These are phyloP conservation scores for Antitype chi DNA, from an alignment of 2,888 invertebrate species.

Conservation along the genomic window DNA sequence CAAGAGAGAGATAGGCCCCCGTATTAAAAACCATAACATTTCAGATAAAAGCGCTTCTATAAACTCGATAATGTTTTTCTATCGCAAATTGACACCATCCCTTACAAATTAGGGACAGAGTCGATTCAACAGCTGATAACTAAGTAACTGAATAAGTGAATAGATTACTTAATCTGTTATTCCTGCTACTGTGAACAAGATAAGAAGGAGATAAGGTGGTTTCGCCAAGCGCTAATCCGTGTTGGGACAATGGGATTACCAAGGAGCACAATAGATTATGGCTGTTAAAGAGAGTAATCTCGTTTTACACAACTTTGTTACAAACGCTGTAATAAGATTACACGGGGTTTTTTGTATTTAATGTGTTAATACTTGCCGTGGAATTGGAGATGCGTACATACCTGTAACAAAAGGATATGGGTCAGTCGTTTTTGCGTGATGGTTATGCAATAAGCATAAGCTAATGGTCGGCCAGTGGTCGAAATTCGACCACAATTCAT, in stretches of 20 bases:
- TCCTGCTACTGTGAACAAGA: conserved; percentile 67
- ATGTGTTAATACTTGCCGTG: conserved; percentile 64
- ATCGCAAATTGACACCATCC: conserved; percentile 67
- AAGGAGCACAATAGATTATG: conserved; percentile 80
- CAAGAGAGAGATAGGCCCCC: conserved; percentile 13
- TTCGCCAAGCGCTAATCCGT: conserved; percentile 75
- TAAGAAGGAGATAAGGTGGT: conserved; percentile 76
- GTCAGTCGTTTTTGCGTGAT: conserved; percentile 27
- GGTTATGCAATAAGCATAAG: conserved; percentile 1
- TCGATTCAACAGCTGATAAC: conserved; percentile 61
- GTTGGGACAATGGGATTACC: conserved; percentile 84
- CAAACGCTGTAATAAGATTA: conserved; percentile 85
- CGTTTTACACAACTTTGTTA: conserved; percentile 79
- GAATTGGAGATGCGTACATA: conserved; percentile 76
- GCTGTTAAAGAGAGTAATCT: conserved; percentile 79
- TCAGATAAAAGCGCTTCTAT: conserved; percentile 49
- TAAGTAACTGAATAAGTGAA: conserved; percentile 62
- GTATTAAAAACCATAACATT: conserved; percentile 29
- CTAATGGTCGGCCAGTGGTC: not conserved
- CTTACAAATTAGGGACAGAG: conserved; percentile 61
- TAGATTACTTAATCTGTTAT: conserved; percentile 68
- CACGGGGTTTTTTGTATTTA: conserved; percentile 69
- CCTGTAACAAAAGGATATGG: conserved; percentile 72
- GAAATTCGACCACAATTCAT: too few relatives aligned
- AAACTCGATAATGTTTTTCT: conserved; percentile 46